Evolutionary conservation across 1,140 invertebrate genomes (phyloP), one percentile per base, ranked within the genome.

Genomic region (Palaemon carinicauda): DNA sequence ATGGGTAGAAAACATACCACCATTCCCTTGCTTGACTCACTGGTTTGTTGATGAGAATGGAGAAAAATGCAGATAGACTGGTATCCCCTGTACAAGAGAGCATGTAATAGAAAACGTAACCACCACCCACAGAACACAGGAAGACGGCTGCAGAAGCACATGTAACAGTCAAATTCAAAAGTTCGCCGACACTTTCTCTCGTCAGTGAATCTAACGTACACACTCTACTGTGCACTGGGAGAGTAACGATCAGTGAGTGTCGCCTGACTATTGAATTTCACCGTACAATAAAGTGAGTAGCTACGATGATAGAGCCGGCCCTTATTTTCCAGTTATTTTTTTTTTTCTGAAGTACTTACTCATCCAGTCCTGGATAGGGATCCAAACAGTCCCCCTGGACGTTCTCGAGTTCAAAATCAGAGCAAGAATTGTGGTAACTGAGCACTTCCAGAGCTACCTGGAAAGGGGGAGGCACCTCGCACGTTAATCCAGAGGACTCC

Each of bases 391-490:
- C 90, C 27, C 90, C 73, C 87, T 93, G 92, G 7, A 94, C 91
- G n/a, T 91, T 90, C 27, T 92, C 89, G 10, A 96, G 93, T 91
- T 97, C 96, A 33, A 94, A 93, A 71, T 95, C 94, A 1, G 92
- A 93, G 90, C 95, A 96, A 52, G 95, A 95, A 89, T 95, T 96
- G 91, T 97, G 96, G 90, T 97, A 97, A 60, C 95, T 95, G 9
- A 96, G 91, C 0, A 97, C 95, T 91, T 97, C 96, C 60, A 96
- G 90, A 2, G 96, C 95, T 1, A 97, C 95, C 90, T 93, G 92
- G 41, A 27, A 88, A 69, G 54, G 77, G n/a, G 56, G 60, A 80
- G 29, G 80, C 80, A 82, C 81, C 80, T 82, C 54, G 27, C 7
- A 60, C 29, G 52, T 87, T 87, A 82, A 78, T 51, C 31, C 33